A percentile compares a stretch with the other conserved stretches of the same genome.
phyloP scores from a whole-genome alignment of 2,888 invertebrate genomes.

The Leucoma salicis region DNA sequence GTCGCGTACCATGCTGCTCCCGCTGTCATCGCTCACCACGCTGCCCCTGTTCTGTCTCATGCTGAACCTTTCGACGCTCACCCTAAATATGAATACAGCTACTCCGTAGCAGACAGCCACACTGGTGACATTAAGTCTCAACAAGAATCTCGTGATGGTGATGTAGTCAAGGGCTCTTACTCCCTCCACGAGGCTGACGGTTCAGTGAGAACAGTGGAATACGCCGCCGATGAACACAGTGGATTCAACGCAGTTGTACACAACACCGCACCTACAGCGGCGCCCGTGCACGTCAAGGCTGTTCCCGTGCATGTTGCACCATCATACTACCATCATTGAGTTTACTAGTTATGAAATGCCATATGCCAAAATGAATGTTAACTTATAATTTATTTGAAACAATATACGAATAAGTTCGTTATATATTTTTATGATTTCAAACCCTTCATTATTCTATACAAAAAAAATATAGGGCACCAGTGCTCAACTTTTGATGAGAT shows the following conservation, averaged over 20 bases:
- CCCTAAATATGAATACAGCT: constrained; percentile 66
- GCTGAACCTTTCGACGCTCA: constrained; percentile 24
- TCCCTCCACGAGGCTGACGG: constrained; percentile 75
- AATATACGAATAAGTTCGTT: constrained; percentile 16
- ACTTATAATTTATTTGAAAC: constrained; percentile 15
- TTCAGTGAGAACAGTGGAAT: constrained; percentile 74
- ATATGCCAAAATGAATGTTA: constrained; percentile 3
- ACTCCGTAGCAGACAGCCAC: constrained; percentile 66
- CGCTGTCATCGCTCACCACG: background rate
- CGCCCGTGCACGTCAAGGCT: constrained; percentile 19
- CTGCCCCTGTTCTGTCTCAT: constrained; percentile 9
- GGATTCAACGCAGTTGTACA: constrained; percentile 62
- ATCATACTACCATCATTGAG: constrained; percentile 26
- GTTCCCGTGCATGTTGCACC: constrained; percentile 11
- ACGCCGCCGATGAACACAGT: constrained; percentile 40
- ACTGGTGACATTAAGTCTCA: background rate
- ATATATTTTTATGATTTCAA: background rate
- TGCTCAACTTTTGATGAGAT: too few species aligned
- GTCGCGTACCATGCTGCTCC: constrained; percentile 42
- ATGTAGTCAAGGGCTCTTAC: constrained; percentile 74
- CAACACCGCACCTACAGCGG: constrained; percentile 38
- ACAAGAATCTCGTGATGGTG: constrained; percentile 64
- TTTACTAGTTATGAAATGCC: background rate
- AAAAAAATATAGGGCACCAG: too few species aligned
- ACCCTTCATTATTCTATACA: background rate